These are phyloP conservation scores for Uromys caudimaculatus DNA, from an alignment of 2,797 vertebrate genomes.

Conservation along the genomic window DNA sequence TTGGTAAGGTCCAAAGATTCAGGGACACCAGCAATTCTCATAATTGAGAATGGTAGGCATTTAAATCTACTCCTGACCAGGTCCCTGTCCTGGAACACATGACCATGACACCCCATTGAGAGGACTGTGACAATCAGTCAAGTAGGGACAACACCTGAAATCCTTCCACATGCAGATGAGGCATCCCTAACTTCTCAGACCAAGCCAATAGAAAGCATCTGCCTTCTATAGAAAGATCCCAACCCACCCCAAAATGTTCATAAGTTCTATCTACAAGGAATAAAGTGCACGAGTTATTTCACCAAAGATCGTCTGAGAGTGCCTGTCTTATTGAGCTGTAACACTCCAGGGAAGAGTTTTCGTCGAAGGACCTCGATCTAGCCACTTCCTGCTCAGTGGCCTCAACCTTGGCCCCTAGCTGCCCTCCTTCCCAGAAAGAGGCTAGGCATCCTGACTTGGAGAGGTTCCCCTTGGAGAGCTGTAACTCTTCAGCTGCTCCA, in stretches of 20 bases:
- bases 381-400: neutral
- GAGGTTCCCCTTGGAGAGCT: neutral
- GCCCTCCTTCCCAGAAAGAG: neutral
- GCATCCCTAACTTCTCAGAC: neutral
- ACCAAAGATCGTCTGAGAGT: neutral
- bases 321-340: neutral
- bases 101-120: neutral
- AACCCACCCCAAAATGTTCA: neutral
- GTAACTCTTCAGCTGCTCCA: neutral
- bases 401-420: neutral
- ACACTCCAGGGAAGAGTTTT: neutral
- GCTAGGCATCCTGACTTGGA: neutral
- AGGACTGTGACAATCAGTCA: neutral
- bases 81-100: neutral
- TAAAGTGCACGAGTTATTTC: neutral
- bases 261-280: neutral
- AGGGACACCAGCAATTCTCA: neutral
- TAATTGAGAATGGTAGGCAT: neutral
- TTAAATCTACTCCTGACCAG: neutral
- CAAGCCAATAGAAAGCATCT: neutral
- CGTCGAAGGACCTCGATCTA: neutral
- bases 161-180: neutral
- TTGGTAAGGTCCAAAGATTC: neutral
- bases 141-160: neutral
- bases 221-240: neutral